Evolutionary conservation across 2,797 vertebrate species (phyloP).

Genomic region (Ptychobarbus kaznakovi): DNA sequence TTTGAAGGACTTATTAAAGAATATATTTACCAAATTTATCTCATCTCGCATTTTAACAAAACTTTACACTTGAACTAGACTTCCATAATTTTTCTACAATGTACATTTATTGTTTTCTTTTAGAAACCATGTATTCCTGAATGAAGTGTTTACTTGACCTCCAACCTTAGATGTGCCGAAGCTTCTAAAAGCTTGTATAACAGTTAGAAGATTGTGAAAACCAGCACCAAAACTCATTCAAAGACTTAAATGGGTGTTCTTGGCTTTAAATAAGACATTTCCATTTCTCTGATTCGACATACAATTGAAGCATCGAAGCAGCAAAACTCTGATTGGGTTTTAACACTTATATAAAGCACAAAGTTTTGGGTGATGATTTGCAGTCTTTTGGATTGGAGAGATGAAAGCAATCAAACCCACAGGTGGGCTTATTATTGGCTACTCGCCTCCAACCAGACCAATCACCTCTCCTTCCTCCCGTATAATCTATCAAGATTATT

Average conservation of each 20-base stretch:
- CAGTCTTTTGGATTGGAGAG: not conserved
- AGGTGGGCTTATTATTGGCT: slow-evolving; percentile 48
- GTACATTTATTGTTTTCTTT: not conserved
- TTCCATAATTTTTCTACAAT: not conserved
- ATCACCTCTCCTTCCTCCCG: slow-evolving; percentile 39
- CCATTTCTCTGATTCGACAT: not conserved
- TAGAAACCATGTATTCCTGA: not conserved
- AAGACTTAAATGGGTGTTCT: not conserved
- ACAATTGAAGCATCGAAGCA: not conserved
- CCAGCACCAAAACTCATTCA: slow-evolving; percentile 4
- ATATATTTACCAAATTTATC: not conserved
- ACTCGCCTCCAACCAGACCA: slow-evolving; percentile 40
- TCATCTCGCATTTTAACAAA: not conserved
- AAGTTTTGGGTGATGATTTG: not conserved
- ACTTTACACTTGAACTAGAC: not conserved
- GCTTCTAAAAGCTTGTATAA: not conserved
- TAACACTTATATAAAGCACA: not conserved
- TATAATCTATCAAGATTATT: slow-evolving; percentile 48
- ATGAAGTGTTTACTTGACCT: slow-evolving; percentile 8
- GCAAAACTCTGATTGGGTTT: slow-evolving; percentile 4
- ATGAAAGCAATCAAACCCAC: slow-evolving; percentile 52
- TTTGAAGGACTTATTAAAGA: not conserved
- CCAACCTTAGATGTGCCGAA: not conserved
- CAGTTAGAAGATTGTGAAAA: not conserved
- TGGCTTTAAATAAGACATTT: slow-evolving; percentile 2